Evolutionary conservation across 2,113 vertebrate species (phyloP).

Genomic region (Carettochelys insculpta): DNA sequence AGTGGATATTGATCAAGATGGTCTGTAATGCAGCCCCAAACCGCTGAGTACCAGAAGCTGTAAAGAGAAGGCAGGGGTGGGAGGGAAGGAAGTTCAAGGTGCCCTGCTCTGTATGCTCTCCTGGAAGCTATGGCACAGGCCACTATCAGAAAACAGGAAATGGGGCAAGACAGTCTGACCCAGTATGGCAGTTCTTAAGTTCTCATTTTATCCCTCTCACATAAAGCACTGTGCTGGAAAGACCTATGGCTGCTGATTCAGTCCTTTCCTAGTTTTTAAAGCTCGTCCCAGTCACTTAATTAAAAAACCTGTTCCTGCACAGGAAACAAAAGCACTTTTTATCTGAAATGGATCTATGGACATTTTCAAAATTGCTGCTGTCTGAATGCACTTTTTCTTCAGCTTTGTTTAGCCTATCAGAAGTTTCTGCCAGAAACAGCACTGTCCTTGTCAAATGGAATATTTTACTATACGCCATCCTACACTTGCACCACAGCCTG

Average conservation of each 20-base stretch:
- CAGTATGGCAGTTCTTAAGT: background rate
- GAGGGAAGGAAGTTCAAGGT: too few species aligned
- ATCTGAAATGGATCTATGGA: conserved; percentile 42
- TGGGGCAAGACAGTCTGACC: background rate
- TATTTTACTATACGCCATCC: conserved; percentile 57
- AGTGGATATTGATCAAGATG: background rate
- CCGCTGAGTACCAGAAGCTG: background rate
- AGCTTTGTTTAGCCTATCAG: conserved; percentile 47
- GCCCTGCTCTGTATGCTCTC: background rate
- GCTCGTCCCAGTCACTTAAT: conserved; percentile 60
- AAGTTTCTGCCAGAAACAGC: conserved; percentile 59
- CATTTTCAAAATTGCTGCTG: conserved; percentile 62
- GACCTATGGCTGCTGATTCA: conserved; percentile 58
- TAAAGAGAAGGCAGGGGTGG: background rate
- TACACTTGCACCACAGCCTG: conserved; percentile 36
- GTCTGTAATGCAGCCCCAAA: background rate
- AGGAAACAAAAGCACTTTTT: conserved; percentile 68
- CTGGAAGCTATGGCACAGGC: background rate
- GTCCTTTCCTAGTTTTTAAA: conserved; percentile 54
- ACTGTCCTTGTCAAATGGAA: conserved; percentile 48
- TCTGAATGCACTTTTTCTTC: conserved; percentile 62
- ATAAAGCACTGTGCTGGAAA: conserved; percentile 47
- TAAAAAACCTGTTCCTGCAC: conserved; percentile 63
- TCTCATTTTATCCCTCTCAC: conserved; percentile 21
- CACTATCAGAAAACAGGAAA: background rate